These are phyloP conservation scores for Ochropacha duplaris DNA, from an alignment of 2,888 invertebrate species.

Conservation along the genomic window DNA sequence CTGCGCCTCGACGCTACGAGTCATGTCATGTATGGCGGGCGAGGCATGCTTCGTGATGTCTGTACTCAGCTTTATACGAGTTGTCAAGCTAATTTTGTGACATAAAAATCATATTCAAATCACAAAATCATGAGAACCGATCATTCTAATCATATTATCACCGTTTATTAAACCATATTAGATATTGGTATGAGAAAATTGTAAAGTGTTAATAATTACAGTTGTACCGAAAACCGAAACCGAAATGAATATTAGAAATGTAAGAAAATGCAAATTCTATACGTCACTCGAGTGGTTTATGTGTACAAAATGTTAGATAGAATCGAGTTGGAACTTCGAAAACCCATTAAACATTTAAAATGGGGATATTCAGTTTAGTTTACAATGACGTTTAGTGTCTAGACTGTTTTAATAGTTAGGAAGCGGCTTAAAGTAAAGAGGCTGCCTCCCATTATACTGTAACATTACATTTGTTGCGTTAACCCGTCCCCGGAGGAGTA, in stretches of 20 bases:
- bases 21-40: no score
- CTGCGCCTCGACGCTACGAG: no score
- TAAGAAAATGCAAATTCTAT: not conserved
- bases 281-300: conserved; percentile 12
- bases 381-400: conserved; percentile 76
- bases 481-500: conserved; percentile 55
- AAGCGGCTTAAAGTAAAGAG: conserved; percentile 68
- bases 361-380: conserved; percentile 69
- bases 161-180: not conserved
- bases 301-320: conserved; percentile 35
- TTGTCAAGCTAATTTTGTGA: not conserved
- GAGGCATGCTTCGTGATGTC: no score
- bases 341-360: conserved; percentile 65
- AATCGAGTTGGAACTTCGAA: conserved; percentile 39
- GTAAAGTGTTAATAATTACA: not conserved
- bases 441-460: conserved; percentile 40
- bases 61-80: not conserved
- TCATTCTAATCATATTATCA: not conserved
- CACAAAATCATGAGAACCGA: not conserved
- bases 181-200: not conserved
- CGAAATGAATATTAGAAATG: not conserved
- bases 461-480: conserved; percentile 54
- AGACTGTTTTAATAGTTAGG: conserved; percentile 71
- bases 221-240: no score
- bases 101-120: not conserved